Base-by-base conservation (phyloP, 2,797 vertebrate species). In the Molossus molossus region DNA sequence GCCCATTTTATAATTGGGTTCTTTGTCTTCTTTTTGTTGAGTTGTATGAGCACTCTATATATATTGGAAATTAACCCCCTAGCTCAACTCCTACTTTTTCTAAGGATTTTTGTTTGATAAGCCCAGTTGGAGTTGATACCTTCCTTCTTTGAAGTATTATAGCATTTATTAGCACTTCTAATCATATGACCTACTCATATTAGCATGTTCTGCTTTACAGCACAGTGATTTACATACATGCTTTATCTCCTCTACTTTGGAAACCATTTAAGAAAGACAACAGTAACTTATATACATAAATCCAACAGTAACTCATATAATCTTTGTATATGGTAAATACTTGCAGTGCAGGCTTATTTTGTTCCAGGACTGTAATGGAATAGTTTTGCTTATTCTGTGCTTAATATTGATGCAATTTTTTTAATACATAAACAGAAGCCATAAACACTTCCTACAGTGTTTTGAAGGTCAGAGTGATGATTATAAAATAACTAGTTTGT, bases 391-490 rank as follows among this genome's bases (percentile, higher is more conserved):
- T 27, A 69, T 82, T 4, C 7, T 53, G 2, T 27, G 3, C 5
- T 92, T 92, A 70, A 23, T 75, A 81, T 76, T 91, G 79, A 83
- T 72, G 69, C 9, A 60, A 4, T 92, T 57, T 90, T 33, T 87
- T 87, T 77, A 85, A 70, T 73, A 57, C 84, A 12, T 80, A 95
- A 89, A 55, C 3, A 21, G 40, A 96, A 90, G 45, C 21, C 25
- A 93, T 83, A 21, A 84, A 80, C 15, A 48, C 45, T 50, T 25
- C 33, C 76, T 40, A 14, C n/a, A 72, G n/a, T 73, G 25, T 84
- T 94, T 91, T 87, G 15, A 73, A 80, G n/a, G n/a, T 69, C 55
- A 87, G 13, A 89, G 1, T 40, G 9, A 79, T 79, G 37, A 91
- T 6, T 90, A 9, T 9, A 83, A 95, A 91, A 21, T 69, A 53